Base-by-base conservation (phyloP, 2,113 vertebrate genomes). In the Peromyscus maniculatus region DNA sequence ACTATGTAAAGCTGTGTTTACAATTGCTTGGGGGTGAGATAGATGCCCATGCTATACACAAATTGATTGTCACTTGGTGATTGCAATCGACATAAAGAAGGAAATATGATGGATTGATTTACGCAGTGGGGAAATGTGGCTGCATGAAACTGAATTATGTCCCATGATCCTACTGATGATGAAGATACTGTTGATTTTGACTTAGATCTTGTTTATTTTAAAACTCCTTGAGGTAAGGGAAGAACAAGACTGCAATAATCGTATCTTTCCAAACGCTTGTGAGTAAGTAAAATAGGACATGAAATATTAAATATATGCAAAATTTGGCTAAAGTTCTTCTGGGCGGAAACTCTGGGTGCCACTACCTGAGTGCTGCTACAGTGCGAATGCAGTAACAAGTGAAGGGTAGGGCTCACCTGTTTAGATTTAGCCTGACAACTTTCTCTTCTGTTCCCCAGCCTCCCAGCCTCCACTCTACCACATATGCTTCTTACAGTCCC, bases 61-160 rank as follows among this genome's bases (percentile, higher is more conserved):
- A 22, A 19, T 26, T 91, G 59, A 97, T 78, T 93, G 17, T 16
- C 12, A 26, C 64, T 78, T 10, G 15, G 33, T 15, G 31, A 83
- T 16, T 62, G 62, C 12, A 93, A 66, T 96, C 83, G 94, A 36
- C 43, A 80, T 21, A 77, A 31, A 89, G 49, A 91, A 80, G 49
- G 21, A 52, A 72, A 87, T 93, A 15, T 52, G 46, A 71, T 87
- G 12, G 31, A 79, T 72, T 93, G 66, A 93, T 87, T 96, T 91
- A 75, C 66, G 36, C 55, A 84, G 16, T 92, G 43, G 88, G n/a
- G 74, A 89, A 59, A 71, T 46, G 57, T 93, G 74, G 89, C 83
- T 91, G 72, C 22, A 21, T 75, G 69, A 75, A 93, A 55, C 33
- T 6, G 5, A n/a, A 59, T 71, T 43, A 64, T 39, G 55, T 1